These are phyloP conservation scores for Meriones unguiculatus DNA, from an alignment of 2,113 vertebrate species.

Conservation along the genomic window DNA sequence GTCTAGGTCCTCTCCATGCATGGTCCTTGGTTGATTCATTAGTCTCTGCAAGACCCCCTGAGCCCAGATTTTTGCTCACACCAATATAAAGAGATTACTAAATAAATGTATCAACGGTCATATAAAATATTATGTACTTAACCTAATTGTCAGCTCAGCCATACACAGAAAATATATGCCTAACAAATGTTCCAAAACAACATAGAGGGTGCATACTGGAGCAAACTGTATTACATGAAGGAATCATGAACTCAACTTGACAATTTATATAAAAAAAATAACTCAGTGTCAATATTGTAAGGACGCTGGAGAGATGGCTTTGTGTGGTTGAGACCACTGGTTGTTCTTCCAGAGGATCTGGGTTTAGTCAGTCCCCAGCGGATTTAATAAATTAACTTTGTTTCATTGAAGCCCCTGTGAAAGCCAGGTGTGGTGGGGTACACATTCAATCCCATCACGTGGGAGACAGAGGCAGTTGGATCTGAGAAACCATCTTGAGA, in stretches of 20 bases:
- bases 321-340: not conserved
- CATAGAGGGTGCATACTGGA: not conserved
- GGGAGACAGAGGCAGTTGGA: no score
- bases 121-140: not conserved
- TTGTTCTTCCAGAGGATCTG: not conserved
- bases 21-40: no score
- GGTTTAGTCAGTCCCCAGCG: not conserved
- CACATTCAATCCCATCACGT: no score
- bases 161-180: not conserved
- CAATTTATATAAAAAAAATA: not conserved
- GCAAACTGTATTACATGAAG: not conserved
- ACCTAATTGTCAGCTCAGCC: not conserved
- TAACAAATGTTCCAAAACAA: not conserved
- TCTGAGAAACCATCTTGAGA: no score
- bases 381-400: no score
- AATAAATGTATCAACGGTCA: not conserved
- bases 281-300: not conserved
- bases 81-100: not conserved
- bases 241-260: not conserved
- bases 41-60: no score
- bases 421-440: no score
- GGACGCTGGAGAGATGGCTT: not conserved
- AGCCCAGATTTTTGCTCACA: not conserved
- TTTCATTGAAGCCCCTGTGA: no score
- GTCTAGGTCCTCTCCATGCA: no score